Percentiles rank a stretch among this genome's conserved stretches.
Evolutionary conservation across 1,140 invertebrate genomes (phyloP).

Genomic region (Drosophila mojavensis): DNA sequence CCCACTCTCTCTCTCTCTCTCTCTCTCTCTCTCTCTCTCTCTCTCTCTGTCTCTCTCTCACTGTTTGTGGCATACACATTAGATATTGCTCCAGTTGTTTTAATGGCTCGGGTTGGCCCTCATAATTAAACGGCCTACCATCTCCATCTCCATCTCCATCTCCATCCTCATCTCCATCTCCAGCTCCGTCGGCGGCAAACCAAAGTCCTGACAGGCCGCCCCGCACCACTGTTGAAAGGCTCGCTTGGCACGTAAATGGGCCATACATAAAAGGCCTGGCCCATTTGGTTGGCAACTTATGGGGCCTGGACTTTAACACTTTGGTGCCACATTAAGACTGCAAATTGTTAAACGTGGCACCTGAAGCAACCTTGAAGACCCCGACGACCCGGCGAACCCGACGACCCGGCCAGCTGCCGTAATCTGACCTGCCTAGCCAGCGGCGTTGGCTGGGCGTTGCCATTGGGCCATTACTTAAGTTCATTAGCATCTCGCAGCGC

Average conservation of each 20-base stretch:
- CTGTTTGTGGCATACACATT: constrained; percentile 37
- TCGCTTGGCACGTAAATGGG: constrained; percentile 62
- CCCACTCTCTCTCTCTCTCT: not conserved
- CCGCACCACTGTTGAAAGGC: constrained; percentile 44
- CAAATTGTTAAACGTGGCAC: constrained; percentile 77
- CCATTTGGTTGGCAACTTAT: constrained; percentile 71
- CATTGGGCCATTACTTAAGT: constrained; percentile 61
- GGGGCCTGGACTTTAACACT: constrained; percentile 77
- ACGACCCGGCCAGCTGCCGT: not conserved
- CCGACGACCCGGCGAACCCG: not conserved
- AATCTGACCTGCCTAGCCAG: constrained; percentile 14
- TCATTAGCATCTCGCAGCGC: constrained; percentile 71
- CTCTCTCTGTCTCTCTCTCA: not conserved
- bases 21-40: not conserved
- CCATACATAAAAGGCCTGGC: constrained; percentile 63
- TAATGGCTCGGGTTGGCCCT: constrained; percentile 72
- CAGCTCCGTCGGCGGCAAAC: not conserved
- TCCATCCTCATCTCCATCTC: not conserved
- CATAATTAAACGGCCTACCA: constrained; percentile 62
- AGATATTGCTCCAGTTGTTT: constrained; percentile 71
- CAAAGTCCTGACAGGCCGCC: not conserved
- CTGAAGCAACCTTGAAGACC: constrained; percentile 14
- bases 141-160: no score
- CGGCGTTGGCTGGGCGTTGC: no score
- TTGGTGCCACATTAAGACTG: constrained; percentile 77